Evolutionary conservation across 1,140 invertebrate species (phyloP).

Genomic region (Bombus picipes): DNA sequence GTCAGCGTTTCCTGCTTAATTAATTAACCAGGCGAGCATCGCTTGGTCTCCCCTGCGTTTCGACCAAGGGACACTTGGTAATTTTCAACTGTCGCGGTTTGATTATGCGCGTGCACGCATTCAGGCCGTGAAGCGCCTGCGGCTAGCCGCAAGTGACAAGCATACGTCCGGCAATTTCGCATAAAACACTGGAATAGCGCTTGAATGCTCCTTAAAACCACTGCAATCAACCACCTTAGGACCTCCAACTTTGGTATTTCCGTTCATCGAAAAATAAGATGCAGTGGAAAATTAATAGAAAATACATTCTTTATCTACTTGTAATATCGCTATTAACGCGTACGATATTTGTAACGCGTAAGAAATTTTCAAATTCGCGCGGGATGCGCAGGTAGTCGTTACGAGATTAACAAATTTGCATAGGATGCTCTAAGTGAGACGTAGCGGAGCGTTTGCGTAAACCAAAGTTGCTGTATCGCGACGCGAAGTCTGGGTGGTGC

Average conservation of each 20-base stretch:
- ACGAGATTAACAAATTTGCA: slow-evolving; percentile 1
- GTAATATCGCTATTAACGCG: no score
- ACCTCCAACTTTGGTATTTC: no score
- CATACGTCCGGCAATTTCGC: not conserved
- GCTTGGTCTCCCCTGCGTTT: not conserved
- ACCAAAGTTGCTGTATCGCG: not conserved
- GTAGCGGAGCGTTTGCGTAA: no score
- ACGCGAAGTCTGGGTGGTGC: slow-evolving; percentile 1
- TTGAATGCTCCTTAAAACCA: not conserved
- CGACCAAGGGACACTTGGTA: slow-evolving; percentile 24
- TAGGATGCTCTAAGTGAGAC: slow-evolving; percentile 11
- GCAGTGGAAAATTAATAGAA: not conserved
- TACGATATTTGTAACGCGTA: not conserved
- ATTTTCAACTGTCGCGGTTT: slow-evolving; percentile 38
- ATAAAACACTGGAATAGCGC: not conserved
- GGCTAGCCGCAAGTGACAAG: slow-evolving; percentile 34
- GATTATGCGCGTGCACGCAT: slow-evolving; percentile 16
- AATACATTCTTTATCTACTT: not conserved
- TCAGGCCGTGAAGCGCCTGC: not conserved
- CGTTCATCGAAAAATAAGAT: no score
- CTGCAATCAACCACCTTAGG: no score
- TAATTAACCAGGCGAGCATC: slow-evolving; percentile 22
- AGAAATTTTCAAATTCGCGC: not conserved
- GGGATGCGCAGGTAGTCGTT: not conserved
- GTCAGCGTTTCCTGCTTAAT: slow-evolving; percentile 37